These are phyloP conservation scores for Ceratina japonica DNA, from an alignment of 1,140 invertebrate species.

Conservation along the genomic window DNA sequence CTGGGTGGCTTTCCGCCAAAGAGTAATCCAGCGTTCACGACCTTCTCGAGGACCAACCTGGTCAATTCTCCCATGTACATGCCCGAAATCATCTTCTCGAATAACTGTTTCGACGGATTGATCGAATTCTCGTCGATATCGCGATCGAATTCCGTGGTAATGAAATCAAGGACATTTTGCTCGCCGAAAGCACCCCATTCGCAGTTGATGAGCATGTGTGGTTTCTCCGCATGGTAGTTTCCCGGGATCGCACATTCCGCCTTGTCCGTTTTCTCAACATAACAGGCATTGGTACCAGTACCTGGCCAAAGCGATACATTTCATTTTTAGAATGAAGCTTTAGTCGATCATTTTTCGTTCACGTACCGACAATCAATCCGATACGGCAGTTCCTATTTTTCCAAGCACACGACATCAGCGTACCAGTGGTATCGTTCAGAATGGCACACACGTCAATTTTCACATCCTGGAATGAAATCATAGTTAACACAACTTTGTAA, in stretches of 20 bases:
- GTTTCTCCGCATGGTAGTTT: conserved; percentile 85
- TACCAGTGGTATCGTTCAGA: conserved; percentile 98
- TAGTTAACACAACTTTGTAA: background rate
- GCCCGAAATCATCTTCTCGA: conserved; percentile 95
- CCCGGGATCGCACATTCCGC: conserved; percentile 80
- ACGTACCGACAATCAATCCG: conserved; percentile 94
- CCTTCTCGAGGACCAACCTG: conserved; percentile 87
- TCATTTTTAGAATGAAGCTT: background rate
- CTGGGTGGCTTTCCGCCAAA: conserved; percentile 87
- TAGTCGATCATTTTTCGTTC: background rate
- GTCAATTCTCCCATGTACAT: conserved; percentile 95
- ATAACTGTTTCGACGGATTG: conserved; percentile 89
- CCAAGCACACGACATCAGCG: conserved; percentile 98
- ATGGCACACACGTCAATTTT: conserved; percentile 95
- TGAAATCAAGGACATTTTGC: conserved; percentile 91
- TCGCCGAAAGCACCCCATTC: conserved; percentile 99
- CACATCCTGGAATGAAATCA: conserved; percentile 84
- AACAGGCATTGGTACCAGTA: conserved; percentile 98
- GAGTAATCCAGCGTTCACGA: conserved; percentile 87
- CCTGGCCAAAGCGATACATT: conserved; percentile 78
- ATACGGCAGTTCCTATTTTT: conserved; percentile 92
- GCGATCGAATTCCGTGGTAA: conserved; percentile 93
- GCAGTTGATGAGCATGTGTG: conserved; percentile 93
- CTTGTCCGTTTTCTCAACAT: conserved; percentile 92
- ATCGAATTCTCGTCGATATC: conserved; percentile 92